Percentiles rank a stretch among this genome's conserved stretches.
Conservation (phyloP, 2,888 invertebrate genomes). For the Hermaeophaga mercurialis region DNA sequence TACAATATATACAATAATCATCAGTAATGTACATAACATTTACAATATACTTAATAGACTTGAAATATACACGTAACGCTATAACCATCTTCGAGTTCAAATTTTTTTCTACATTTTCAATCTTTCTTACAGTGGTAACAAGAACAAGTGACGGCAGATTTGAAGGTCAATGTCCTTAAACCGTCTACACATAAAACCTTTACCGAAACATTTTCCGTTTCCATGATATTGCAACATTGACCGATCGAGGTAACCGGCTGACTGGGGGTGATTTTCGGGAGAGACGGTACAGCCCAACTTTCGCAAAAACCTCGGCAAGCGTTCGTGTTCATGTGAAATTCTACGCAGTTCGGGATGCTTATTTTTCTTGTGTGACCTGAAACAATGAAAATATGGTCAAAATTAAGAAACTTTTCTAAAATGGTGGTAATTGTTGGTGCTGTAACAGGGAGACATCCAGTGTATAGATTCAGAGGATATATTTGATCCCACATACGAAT, state of each 20-base stretch:
- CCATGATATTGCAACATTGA: conserved; percentile 90
- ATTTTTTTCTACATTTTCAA: conserved; percentile 45
- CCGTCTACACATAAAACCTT: conserved; percentile 81
- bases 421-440: no score
- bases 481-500: no score
- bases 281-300: conserved; percentile 83
- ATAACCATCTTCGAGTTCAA: background rate
- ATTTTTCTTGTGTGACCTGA: conserved; percentile 80
- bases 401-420: no score
- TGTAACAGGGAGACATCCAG: no score
- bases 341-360: conserved; percentile 82
- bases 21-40: conserved; percentile 37
- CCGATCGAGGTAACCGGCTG: conserved; percentile 69
- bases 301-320: conserved; percentile 88
- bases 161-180: conserved; percentile 76
- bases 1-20: conserved; percentile 45
- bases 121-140: conserved; percentile 89
- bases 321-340: conserved; percentile 83
- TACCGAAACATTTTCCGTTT: conserved; percentile 80
- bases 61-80: conserved; percentile 14
- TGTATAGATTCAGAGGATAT: no score
- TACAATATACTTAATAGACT: conserved; percentile 24
- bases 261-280: conserved; percentile 60
- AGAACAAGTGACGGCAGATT: conserved; percentile 80
- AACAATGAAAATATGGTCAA: conserved; percentile 35